These are phyloP conservation scores for Kryphioiulus occultus DNA, from an alignment of 2,888 invertebrate genomes.

Conservation along the genomic window DNA sequence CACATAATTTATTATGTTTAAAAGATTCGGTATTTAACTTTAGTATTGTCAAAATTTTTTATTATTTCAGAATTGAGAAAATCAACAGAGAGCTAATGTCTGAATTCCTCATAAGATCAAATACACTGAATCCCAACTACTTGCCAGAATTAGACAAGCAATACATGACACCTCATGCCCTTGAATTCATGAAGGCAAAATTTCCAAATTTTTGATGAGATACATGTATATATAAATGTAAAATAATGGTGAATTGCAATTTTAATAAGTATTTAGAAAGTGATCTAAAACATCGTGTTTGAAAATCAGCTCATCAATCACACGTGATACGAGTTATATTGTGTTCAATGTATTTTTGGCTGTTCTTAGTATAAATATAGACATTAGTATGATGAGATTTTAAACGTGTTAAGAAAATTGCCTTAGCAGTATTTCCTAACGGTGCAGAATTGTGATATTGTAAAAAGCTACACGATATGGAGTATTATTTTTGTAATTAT, in stretches of 20 bases:
- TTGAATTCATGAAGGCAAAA: constrained; percentile 21
- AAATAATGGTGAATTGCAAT: too few relatives aligned
- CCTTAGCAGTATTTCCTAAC: neutral
- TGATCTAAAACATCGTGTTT: neutral
- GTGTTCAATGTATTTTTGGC: neutral
- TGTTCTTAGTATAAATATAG: too few relatives aligned
- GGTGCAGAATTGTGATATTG: neutral
- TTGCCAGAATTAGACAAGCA: constrained; percentile 47
- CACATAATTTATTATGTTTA: too few relatives aligned
- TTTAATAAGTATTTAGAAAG: neutral
- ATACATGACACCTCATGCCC: constrained; percentile 33
- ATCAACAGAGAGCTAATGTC: constrained; percentile 47
- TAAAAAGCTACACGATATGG: neutral
- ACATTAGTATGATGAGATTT: neutral
- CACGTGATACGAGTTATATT: neutral
- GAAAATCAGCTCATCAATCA: neutral
- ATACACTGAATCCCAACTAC: constrained; percentile 39
- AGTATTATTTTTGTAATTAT: neutral
- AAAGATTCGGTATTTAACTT: neutral
- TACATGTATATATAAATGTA: neutral
- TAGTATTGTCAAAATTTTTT: neutral
- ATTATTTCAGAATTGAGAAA: constrained; percentile 44
- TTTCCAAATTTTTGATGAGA: constrained; percentile 42
- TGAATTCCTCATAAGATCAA: neutral
- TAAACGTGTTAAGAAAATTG: neutral